These are phyloP conservation scores for Plutella xylostella DNA, from an alignment of 2,888 invertebrate species.

Conservation along the genomic window DNA sequence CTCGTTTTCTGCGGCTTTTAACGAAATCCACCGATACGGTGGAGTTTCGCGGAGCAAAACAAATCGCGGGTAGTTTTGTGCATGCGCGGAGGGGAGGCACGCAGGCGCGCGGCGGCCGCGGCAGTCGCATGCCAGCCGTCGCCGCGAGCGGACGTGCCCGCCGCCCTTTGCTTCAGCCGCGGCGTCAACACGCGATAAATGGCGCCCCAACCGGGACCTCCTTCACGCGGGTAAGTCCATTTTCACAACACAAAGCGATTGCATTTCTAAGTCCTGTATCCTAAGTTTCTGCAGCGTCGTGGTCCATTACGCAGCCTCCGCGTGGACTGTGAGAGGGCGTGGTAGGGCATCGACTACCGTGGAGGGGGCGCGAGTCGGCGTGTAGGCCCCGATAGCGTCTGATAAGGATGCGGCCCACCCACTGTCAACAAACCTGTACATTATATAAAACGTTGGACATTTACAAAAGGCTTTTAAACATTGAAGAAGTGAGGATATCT, in stretches of 20 bases:
- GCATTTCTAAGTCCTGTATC: no score
- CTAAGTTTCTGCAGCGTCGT: constrained; percentile 10
- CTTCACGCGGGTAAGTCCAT: constrained; percentile 55
- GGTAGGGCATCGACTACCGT: constrained; percentile 35
- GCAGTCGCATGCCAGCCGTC: constrained; percentile 53
- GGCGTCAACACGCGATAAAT: constrained; percentile 53
- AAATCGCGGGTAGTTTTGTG: constrained; percentile 44
- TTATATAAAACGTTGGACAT: constrained; percentile 33
- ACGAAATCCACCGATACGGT: constrained; percentile 22
- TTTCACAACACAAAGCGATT: constrained; percentile 21
- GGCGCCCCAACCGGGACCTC: constrained; percentile 57
- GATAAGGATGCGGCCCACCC: constrained; percentile 51
- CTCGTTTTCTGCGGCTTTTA: constrained; percentile 48
- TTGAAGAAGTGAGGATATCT: constrained; percentile 28
- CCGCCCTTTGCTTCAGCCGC: constrained; percentile 26
- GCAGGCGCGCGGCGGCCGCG: constrained; percentile 35
- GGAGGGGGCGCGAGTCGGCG: constrained; percentile 44
- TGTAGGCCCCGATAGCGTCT: constrained; percentile 41
- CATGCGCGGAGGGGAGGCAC: constrained; percentile 47
- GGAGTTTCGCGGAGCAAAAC: constrained; percentile 43
- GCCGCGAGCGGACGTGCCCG: constrained; percentile 37
- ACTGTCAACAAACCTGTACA: constrained; percentile 60
- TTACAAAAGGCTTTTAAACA: constrained; percentile 22
- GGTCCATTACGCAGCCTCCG: constrained; percentile 47
- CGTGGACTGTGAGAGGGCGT: constrained; percentile 45